Base-by-base conservation (phyloP, 2,113 vertebrate genomes). In the Lophius piscatorius region DNA sequence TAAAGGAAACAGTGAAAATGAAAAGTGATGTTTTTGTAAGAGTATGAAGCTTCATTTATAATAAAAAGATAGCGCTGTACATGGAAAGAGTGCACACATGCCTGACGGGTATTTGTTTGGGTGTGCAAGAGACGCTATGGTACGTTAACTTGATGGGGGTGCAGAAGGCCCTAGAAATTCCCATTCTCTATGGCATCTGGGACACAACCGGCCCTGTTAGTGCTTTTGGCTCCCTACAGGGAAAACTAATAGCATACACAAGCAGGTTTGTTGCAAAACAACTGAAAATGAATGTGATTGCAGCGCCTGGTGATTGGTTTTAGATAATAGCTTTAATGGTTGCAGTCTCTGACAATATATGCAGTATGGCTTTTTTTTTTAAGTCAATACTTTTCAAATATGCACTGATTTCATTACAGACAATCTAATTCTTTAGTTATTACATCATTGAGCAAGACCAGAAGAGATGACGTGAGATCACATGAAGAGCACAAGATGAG, bases 141-240 rank as follows among this genome's bases (percentile, higher is more conserved):
- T 62, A 39, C 20, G 35, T 49, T 1, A 17, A 10, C 33, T 49
- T 54, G 47, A 59, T 58, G 41, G 48, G 54, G 18, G 48, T 29
- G 70, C 82, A 85, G 82, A 78, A 76, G 70, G 77, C 64, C 81
- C 81, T 83, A 80, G 68, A 80, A 70, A 81, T 82, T 89, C 61
- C n/a, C 17, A 10, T 68, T 23, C 52, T 70, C 48, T 21, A 0
- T 33, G 18, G 24, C 24, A 48, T 41, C 65, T 39, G 10, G 26
- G 23, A 63, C 69, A 48, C 67, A 69, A 63, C 74, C 71, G 62
- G 68, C 60, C 35, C 54, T 1, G 6, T 34, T 56, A 23, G 62
- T 44, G 51, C 66, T 52, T 58, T 39, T 33, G 46, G 29, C 51
- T 46, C 14, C 75, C 68, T 13, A 0, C 36, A 13, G 66, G 56